Evolutionary conservation across 2,888 invertebrate genomes (phyloP), one percentile per base, ranked within the genome.

Genomic region (Eremobia ochroleuca): DNA sequence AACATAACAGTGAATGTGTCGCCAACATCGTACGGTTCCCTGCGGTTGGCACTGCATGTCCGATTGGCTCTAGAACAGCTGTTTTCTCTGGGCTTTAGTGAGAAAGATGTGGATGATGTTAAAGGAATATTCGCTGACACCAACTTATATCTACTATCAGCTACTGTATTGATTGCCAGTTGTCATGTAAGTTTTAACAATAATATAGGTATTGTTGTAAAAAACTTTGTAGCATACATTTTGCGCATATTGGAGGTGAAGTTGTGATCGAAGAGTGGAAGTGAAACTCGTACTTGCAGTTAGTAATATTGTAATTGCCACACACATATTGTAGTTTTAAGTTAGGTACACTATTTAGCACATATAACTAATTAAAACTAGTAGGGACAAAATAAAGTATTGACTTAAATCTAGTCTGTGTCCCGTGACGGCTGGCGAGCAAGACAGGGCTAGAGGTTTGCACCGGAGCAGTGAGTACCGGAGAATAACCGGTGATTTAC

Each of bases 111-210:
- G 55, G 99, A 99, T 95, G 99, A 99, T 97, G 98, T 99, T 0
- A 99, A 99, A 94, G 98, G 99, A 71, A 98, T 99, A 88, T 99
- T 99, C 95, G 98, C 99, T 0, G 99, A 99, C 91, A 99, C 99
- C 0, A 99, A 99, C 94, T 97, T 99, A 62, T 99, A 99, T 93
- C 97, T 99, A 78, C 95, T 99, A 64, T 98, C 98, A 87, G 97
- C 98, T 74, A 99, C 99, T 3, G 98, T 99, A 87, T 97, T 98
- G 89, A 98, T 99, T 86, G 98, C 99, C 58, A 98, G 99, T 87
- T 97, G 99, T 91, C 99, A 99, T 97, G 99, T 99, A 96, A 98
- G 98, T 78, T 79, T 18, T 52, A n/a, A n/a, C 4, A 52, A 11
- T n/a, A 46, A 18, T 18, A 3, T 15, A 43, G 4, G n/a, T n/a